These are phyloP conservation scores for Coracopsis vasa DNA, from an alignment of 2,113 vertebrate genomes.

Conservation along the genomic window DNA sequence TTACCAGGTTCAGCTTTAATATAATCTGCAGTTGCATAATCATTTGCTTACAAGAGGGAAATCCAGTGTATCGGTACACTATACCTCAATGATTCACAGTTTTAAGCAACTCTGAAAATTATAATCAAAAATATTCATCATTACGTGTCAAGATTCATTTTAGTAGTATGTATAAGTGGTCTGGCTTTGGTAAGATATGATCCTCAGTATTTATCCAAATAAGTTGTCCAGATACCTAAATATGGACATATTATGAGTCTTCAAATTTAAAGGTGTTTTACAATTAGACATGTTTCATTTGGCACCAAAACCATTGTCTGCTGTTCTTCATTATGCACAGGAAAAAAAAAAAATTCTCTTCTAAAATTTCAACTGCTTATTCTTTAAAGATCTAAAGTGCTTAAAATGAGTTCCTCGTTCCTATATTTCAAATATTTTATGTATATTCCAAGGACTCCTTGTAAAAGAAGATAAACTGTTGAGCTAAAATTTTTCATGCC, in stretches of 20 bases:
- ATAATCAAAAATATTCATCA: rapidly evolving
- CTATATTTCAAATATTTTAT: neutral
- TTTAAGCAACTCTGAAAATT: neutral
- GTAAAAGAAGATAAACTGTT: neutral
- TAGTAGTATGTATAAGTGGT: neutral
- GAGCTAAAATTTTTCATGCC: neutral
- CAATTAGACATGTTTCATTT: neutral
- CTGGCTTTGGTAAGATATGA: neutral
- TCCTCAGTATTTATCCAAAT: neutral
- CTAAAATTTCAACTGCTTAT: neutral
- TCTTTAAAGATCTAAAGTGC: neutral
- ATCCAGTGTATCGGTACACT: neutral
- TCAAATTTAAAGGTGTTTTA: neutral
- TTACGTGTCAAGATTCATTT: neutral
- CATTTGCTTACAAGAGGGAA: neutral
- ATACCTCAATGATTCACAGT: neutral
- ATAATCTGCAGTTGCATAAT: neutral
- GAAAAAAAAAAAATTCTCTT: neutral
- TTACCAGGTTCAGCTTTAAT: neutral
- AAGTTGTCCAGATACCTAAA: neutral
- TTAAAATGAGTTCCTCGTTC: no score
- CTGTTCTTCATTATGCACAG: neutral
- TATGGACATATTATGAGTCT: neutral
- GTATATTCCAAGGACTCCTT: neutral
- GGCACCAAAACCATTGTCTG: neutral